Conservation (phyloP, 2,797 vertebrate species). For the Scolopax bukidnonensis region DNA sequence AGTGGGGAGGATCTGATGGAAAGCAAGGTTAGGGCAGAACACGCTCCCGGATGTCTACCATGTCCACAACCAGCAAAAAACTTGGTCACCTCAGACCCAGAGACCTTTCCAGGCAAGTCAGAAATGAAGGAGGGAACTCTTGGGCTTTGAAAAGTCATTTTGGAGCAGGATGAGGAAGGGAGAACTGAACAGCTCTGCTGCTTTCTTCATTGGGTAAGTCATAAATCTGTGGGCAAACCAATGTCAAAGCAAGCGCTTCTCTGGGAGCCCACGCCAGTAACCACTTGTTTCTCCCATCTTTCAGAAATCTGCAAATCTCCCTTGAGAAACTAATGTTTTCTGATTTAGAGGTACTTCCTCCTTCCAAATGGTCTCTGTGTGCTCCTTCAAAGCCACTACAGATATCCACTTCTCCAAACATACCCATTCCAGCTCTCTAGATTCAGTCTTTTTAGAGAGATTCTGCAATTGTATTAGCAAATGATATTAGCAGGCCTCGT, state of each 20-base stretch:
- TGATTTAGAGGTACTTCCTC: not conserved
- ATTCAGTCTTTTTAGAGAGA: not conserved
- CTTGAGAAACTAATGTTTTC: not conserved
- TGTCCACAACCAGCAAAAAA: not conserved
- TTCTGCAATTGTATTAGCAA: constrained; percentile 11
- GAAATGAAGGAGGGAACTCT: not conserved
- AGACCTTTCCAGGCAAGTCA: not conserved
- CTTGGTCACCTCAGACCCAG: not conserved
- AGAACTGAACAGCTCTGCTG: not conserved
- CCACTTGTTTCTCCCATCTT: not conserved
- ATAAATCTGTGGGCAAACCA: not conserved
- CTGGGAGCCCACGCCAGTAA: not conserved
- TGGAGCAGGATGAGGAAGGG: not conserved
- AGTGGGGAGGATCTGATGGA: not conserved
- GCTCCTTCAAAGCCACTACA: not conserved
- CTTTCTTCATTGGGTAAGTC: not conserved
- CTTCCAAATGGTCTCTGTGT: not conserved
- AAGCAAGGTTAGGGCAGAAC: not conserved
- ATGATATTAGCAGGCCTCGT: not conserved
- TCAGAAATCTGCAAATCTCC: not conserved
- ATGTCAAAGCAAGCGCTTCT: not conserved
- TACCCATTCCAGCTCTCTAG: not conserved
- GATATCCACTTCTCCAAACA: not conserved
- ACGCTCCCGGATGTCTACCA: accelerated
- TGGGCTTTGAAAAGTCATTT: not conserved